These are phyloP conservation scores for Drosophila melanosoma DNA, from an alignment of 2,888 invertebrate species.

Conservation along the genomic window DNA sequence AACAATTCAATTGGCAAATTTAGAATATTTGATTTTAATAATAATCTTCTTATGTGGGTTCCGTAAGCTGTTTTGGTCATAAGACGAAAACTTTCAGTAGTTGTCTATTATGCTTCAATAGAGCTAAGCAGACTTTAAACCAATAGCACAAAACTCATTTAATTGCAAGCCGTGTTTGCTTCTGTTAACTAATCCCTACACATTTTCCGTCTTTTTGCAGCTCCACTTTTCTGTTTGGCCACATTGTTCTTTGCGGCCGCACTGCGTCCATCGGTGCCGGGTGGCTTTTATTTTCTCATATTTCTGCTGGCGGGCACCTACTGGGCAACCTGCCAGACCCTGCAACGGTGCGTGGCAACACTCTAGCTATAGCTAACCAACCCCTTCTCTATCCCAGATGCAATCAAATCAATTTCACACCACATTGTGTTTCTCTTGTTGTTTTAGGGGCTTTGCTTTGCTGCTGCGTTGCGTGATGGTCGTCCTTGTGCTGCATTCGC, in stretches of 20 bases:
- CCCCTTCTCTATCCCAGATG: conserved; percentile 21
- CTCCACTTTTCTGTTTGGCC: conserved; percentile 83
- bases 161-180: background rate
- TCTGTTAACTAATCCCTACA: conserved; percentile 1
- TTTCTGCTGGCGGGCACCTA: conserved; percentile 94
- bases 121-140: background rate
- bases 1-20: no score
- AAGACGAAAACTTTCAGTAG: background rate
- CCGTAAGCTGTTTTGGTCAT: background rate
- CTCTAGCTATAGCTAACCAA: background rate
- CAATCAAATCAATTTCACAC: conserved; percentile 46
- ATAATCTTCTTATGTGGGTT: no score
- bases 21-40: no score
- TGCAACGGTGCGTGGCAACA: conserved; percentile 86
- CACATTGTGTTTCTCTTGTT: conserved; percentile 12
- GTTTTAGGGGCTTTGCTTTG: conserved; percentile 89
- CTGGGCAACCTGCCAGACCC: conserved; percentile 92
- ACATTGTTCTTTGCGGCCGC: conserved; percentile 85
- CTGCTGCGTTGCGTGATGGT: conserved; percentile 89
- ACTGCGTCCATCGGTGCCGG: conserved; percentile 92
- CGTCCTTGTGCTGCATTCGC: conserved; percentile 91
- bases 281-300: conserved; percentile 93
- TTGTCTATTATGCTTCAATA: background rate
- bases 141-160: background rate
- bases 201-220: conserved; percentile 51